Percentiles rank a stretch among this genome's conserved stretches.
These are phyloP conservation scores for Yasuhikotakia modesta DNA, from an alignment of 2,797 vertebrate genomes.

Conservation along the genomic window DNA sequence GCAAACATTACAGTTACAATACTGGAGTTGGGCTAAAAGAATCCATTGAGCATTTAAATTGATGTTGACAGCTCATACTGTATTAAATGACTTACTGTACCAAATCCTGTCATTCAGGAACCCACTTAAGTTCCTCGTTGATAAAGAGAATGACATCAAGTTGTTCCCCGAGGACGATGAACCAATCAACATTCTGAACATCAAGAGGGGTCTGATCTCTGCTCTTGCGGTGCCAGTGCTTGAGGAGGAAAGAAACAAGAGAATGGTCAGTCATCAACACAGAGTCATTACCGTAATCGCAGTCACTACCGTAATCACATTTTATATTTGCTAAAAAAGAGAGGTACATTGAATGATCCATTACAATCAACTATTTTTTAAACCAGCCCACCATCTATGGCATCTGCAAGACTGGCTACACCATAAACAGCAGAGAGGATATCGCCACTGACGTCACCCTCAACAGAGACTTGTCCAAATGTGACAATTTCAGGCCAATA, in stretches of 20 bases:
- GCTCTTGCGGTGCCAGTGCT: conserved; percentile 84
- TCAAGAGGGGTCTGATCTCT: conserved; percentile 95
- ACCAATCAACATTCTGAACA: conserved; percentile 85
- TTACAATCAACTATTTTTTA: conserved; percentile 3
- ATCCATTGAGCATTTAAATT: background rate
- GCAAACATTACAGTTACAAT: background rate
- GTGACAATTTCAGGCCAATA: conserved; percentile 84
- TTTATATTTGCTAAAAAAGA: background rate
- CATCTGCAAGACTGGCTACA: conserved; percentile 82
- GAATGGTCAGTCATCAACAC: conserved; percentile 66
- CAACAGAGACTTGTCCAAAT: conserved; percentile 83
- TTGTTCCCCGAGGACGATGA: conserved; percentile 88
- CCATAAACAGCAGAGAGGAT: conserved; percentile 76
- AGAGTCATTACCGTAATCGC: background rate
- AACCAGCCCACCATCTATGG: conserved; percentile 90
- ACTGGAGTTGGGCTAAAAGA: background rate
- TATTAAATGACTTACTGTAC: conserved; percentile 12
- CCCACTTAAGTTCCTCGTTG: conserved; percentile 76
- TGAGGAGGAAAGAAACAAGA: conserved; percentile 72
- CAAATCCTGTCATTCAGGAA: conserved; percentile 62
- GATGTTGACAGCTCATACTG: background rate
- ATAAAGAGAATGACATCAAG: conserved; percentile 77
- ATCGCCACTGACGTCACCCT: conserved; percentile 83
- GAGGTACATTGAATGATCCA: background rate
- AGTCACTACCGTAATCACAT: background rate